Base-by-base conservation (phyloP, 1,140 invertebrate species). In the Lasioglossum albipes region DNA sequence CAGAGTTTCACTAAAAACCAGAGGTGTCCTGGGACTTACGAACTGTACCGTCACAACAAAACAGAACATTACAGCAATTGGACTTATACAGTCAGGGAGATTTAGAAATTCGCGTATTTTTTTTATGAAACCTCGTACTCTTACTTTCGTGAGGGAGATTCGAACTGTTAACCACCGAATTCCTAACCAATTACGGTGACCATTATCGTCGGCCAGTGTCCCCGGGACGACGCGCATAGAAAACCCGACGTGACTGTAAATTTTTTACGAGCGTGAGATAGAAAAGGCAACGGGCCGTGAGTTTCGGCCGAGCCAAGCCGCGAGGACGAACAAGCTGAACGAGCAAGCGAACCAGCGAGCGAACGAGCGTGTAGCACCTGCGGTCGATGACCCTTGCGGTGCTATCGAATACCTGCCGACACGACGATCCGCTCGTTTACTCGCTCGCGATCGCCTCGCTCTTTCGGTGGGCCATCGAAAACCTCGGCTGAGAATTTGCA, bases 371-470 rank as follows among this genome's bases (percentile, higher is more conserved):
- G 81, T 87, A 90, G 90, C 91, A 93, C 91, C 92, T 93, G 92
- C 91, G 92, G 91, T 93, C 92, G 89, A 92, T 87, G 92, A 93
- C 91, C 91, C 89, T 90, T 84, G 88, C 86, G 87, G 84, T 87
- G 89, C 90, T 90, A 91, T 90, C 91, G 91, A 93, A 91, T 92
- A 90, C 90, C 90, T 92, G 87, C 84, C 86, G 86, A 88, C 88
- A 86, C 89, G 85, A 89, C 88, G 84, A 80, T 79, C 75, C 76
- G 82, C 76, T 84, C 85, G 78, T 87, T 76, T 78, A 62, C 80
- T 82, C 67, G 61, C 80, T 69, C 82, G 80, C 67, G 64, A 81
- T 78, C 81, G 75, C 76, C 66, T 78, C 64, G 64, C 81, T 87
- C 81, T 83, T 87, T 85, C 76, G 77, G 71, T 69, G 70, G 85